Base-by-base conservation (phyloP, 23 tunicate species). In the Phallusia fumigata region DNA sequence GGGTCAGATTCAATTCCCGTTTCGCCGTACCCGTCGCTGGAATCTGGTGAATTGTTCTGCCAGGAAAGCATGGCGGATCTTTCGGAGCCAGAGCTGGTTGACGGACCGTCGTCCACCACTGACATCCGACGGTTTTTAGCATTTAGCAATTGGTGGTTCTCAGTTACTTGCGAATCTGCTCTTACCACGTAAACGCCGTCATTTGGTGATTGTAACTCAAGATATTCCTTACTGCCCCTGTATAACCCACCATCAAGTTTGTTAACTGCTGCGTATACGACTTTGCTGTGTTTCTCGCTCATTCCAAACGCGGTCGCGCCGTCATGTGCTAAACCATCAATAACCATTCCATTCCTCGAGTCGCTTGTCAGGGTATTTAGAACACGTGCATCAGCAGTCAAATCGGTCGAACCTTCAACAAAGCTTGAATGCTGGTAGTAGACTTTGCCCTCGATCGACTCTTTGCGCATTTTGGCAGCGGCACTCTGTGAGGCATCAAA, bases 401-500 rank as follows among this genome's bases (percentile, higher is more conserved):
- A 18, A 58, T 58, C 28, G 3, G 5, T 58, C 26, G 69, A 24
- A 24, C 69, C 69, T 58, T 13, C 28, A 6, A 16, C 69, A 58
- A 21, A 58, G 69, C 69, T 22, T 58, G 69, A 58, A 58, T 58
- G 69, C 13, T 58, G 69, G 13, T 58, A 58, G 69, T 58, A 58
- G 28, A 58, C 69, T 58, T 58, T 58, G 2, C 69, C 69, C 16
- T 58, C 69, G 3, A 58, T 58, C 3, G 28, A 22, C 28, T 58
- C 69, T 58, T 58, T 58, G 47, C 47, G 47, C 47, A 40, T 40
- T 40, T 40, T 40, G 8, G 47, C 47, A 58, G 69, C 69, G 69
- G 47, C 47, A 40, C 47, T 40, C 10, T 40, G 47, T 3, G 10
- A 40, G 8, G 47, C 47, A 10, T 40, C 10, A 10, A 40, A 40